Evolutionary conservation across 1,140 invertebrate species (phyloP).

Genomic region (Musca vetustissima): DNA sequence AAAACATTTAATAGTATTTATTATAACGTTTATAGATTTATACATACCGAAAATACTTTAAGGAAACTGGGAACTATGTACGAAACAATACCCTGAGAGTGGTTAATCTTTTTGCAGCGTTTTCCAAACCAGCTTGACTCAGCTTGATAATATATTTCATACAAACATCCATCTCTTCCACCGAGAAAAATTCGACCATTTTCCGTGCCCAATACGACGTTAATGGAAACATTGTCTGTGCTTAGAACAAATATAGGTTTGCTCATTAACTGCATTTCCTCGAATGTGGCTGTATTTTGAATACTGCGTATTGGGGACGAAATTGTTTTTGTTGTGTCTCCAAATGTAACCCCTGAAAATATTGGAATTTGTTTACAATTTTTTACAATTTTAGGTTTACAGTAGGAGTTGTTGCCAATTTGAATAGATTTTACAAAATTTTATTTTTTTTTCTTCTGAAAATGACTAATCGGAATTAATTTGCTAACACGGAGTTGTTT

Average conservation of each 20-base stretch:
- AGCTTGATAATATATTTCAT: slow-evolving; percentile 93
- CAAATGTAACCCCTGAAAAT: slow-evolving; percentile 45
- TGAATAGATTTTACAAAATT: too few species aligned
- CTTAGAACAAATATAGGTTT: slow-evolving; percentile 91
- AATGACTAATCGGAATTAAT: too few species aligned
- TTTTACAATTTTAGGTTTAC: too few species aligned
- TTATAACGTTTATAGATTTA: background rate
- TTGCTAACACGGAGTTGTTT: too few species aligned
- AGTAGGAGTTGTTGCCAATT: too few species aligned
- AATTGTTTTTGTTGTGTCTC: slow-evolving; percentile 33
- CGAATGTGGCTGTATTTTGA: slow-evolving; percentile 46
- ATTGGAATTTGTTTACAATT: background rate
- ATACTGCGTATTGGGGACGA: slow-evolving; percentile 29
- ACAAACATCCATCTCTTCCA: slow-evolving; percentile 90
- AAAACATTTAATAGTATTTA: slow-evolving; percentile 50
- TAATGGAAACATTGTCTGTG: slow-evolving; percentile 88
- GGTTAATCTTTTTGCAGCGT: slow-evolving; percentile 93
- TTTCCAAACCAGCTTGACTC: slow-evolving; percentile 92
- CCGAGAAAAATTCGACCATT: slow-evolving; percentile 93
- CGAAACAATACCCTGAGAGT: slow-evolving; percentile 84
- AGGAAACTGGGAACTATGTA: slow-evolving; percentile 91
- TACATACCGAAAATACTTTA: slow-evolving; percentile 61
- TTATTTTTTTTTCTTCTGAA: too few species aligned
- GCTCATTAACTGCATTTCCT: slow-evolving; percentile 90
- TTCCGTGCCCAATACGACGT: slow-evolving; percentile 77